phyloP scores from a whole-genome alignment of 1,140 invertebrate species.

The Aradophagus sp. region DNA sequence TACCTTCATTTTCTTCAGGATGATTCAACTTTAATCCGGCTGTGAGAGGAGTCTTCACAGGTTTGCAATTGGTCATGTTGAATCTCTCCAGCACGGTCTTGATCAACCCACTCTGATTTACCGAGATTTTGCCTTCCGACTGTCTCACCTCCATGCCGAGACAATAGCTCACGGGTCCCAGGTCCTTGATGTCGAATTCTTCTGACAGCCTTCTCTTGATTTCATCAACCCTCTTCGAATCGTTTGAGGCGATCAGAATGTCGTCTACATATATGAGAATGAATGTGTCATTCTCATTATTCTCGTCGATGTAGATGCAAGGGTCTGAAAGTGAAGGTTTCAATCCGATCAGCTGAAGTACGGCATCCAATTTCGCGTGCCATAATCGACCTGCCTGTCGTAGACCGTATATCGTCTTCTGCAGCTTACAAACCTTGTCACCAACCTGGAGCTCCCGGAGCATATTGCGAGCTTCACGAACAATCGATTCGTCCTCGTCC shows the following conservation, averaged over 20 bases:
- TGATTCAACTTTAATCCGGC: not conserved
- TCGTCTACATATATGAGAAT: conserved; percentile 66
- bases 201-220: conserved; percentile 6
- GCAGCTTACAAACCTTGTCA: conserved; percentile 54
- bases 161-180: conserved; percentile 15
- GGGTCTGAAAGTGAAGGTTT: not conserved
- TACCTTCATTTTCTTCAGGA: too few species aligned
- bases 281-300: not conserved
- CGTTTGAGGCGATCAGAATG: conserved; percentile 59
- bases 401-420: conserved; percentile 65
- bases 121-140: not conserved
- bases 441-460: too few species aligned
- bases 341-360: conserved; percentile 36
- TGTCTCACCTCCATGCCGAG: conserved; percentile 17
- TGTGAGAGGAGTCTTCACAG: not conserved
- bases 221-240: conserved; percentile 17
- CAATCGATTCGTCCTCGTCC: too few species aligned
- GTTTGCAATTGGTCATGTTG: conserved; percentile 9
- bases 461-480: too few species aligned
- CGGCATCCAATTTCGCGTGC: not conserved
- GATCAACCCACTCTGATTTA: conserved; percentile 10
- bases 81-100: conserved; percentile 1
- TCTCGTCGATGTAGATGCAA: conserved; percentile 4
- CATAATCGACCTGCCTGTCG: conserved; percentile 58
- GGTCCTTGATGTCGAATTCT: conserved; percentile 18